Percentiles rank a stretch among this genome's conserved stretches.
These are phyloP conservation scores for Phrynocephalus forsythii DNA, from an alignment of 2,797 vertebrate genomes.

Conservation along the genomic window DNA sequence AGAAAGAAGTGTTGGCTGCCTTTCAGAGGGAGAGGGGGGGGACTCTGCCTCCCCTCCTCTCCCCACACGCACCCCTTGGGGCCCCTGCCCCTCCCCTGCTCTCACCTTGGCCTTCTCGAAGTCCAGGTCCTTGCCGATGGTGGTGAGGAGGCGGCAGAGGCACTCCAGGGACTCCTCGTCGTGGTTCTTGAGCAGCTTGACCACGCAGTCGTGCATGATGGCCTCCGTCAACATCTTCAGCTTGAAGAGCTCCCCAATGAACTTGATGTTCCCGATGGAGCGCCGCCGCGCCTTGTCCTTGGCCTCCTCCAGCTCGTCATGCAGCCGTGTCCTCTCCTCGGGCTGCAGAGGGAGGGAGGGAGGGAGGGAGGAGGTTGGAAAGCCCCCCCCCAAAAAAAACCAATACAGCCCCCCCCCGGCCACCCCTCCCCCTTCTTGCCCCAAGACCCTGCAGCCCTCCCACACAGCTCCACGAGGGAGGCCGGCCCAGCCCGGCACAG, in stretches of 20 bases:
- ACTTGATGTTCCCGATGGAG: constrained; percentile 97
- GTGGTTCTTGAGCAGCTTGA: constrained; percentile 97
- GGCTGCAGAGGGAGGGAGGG: constrained; percentile 73
- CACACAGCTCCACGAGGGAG: too few species aligned
- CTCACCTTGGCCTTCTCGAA: constrained; percentile 97
- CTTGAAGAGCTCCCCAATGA: constrained; percentile 97
- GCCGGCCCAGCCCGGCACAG: too few species aligned
- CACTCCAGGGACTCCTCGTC: constrained; percentile 96
- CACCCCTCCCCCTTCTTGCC: too few species aligned
- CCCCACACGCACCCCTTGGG: too few species aligned
- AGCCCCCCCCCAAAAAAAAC: too few species aligned
- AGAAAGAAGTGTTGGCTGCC: background rate
- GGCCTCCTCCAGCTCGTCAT: constrained; percentile 92
- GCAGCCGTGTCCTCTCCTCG: constrained; percentile 89
- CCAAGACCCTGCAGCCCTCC: too few species aligned
- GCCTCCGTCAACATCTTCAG: constrained; percentile 97
- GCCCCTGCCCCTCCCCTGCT: too few species aligned
- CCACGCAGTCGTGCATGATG: constrained; percentile 98
- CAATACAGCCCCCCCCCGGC: too few species aligned
- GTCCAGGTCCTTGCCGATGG: constrained; percentile 97
- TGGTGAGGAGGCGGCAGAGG: constrained; percentile 94
- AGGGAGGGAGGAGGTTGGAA: background rate
- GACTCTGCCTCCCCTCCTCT: too few species aligned
- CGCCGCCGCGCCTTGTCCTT: constrained; percentile 94
- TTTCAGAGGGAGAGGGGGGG: too few species aligned